A percentile compares a stretch with the other conserved stretches of the same genome.
Evolutionary conservation across 2,113 vertebrate genomes (phyloP).

Genomic region (Notechis scutatus): DNA sequence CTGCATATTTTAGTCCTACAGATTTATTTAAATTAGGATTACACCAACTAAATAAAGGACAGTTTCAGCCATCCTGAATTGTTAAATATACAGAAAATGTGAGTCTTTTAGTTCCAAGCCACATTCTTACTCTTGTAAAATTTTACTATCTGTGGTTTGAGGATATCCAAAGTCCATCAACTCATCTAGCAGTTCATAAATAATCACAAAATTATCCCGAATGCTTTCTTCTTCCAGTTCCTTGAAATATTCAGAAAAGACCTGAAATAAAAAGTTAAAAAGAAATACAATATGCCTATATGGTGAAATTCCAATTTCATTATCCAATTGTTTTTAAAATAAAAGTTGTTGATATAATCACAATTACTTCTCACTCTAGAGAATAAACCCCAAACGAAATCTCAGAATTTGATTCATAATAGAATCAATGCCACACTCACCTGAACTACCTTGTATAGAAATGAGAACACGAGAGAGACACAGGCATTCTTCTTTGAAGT

Average conservation of each 20-base stretch:
- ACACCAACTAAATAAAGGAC: neutral
- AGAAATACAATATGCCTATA: neutral
- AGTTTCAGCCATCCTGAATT: neutral
- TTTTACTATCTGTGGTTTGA: slow-evolving; percentile 98
- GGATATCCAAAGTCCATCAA: slow-evolving; percentile 99
- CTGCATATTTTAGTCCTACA: neutral
- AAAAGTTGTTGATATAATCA: neutral
- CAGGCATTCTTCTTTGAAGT: slow-evolving; percentile 98
- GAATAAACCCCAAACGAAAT: neutral
- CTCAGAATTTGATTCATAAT: neutral
- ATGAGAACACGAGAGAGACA: slow-evolving; percentile 95
- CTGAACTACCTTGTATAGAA: slow-evolving; percentile 98
- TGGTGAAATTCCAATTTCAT: neutral
- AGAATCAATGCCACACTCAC: slow-evolving; percentile 62
- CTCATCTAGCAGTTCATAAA: slow-evolving; percentile 97
- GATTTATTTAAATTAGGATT: neutral
- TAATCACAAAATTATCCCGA: slow-evolving; percentile 98
- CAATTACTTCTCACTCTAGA: neutral
- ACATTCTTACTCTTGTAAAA: slow-evolving; percentile 92
- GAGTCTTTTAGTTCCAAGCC: neutral
- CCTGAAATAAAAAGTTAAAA: slow-evolving; percentile 64
- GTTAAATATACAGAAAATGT: neutral
- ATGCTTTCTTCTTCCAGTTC: slow-evolving; percentile 99
- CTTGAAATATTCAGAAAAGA: slow-evolving; percentile 99
- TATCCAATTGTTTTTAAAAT: neutral